A percentile compares a stretch with the other conserved stretches of the same genome.
Evolutionary conservation across 2,113 vertebrate species (phyloP).

Genomic region (Progne subis): DNA sequence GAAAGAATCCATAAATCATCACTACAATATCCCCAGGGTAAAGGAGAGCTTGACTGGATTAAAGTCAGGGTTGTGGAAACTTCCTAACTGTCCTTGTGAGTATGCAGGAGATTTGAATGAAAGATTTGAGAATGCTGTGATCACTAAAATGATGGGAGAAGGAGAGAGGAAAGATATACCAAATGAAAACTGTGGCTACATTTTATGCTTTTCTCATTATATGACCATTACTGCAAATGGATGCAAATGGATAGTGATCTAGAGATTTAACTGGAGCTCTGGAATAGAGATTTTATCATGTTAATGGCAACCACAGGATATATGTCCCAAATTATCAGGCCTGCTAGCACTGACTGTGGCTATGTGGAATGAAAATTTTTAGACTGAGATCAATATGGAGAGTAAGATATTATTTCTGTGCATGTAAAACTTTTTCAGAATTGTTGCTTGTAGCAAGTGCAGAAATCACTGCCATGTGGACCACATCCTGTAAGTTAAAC

Average conservation of each 20-base stretch:
- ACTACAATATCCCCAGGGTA: not conserved
- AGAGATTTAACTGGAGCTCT: not conserved
- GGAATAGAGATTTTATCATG: not conserved
- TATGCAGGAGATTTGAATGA: not conserved
- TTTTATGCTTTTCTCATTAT: not conserved
- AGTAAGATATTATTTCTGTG: not conserved
- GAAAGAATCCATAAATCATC: not conserved
- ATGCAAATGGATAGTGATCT: not conserved
- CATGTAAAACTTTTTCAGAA: not conserved
- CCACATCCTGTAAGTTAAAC: not conserved
- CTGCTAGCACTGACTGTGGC: not conserved
- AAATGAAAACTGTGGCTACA: not conserved
- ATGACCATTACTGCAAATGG: not conserved
- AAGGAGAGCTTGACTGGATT: not conserved
- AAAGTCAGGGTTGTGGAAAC: not conserved
- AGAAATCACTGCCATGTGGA: not conserved
- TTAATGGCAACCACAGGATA: not conserved
- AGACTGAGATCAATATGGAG: not conserved
- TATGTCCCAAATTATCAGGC: not conserved
- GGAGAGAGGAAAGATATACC: not conserved
- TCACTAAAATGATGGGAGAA: not conserved
- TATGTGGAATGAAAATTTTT: not conserved
- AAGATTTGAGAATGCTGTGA: not conserved
- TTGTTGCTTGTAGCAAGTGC: not conserved
- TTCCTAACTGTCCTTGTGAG: not conserved